Evolutionary conservation across 2,888 invertebrate species (phyloP).

Genomic region (Eutolmus rufibarbis): DNA sequence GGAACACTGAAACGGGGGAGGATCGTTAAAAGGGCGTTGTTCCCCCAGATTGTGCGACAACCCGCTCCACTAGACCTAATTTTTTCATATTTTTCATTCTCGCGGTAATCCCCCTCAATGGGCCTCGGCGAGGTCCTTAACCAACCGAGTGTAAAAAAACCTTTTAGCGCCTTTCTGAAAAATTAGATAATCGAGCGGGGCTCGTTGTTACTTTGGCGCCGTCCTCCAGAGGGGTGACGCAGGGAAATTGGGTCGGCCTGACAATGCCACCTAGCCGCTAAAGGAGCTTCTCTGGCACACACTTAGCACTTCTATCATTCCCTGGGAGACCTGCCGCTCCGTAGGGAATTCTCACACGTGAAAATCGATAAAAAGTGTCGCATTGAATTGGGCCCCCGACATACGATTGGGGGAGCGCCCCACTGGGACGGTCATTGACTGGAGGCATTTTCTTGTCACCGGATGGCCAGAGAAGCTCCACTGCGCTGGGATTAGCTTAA

Average conservation of each 20-base stretch:
- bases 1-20: not conserved
- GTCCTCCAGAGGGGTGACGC: not conserved
- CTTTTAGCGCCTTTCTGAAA: not conserved
- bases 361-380: constrained; percentile 1
- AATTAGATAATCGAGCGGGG: not conserved
- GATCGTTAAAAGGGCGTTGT: not conserved
- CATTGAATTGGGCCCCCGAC: not conserved
- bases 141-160: not conserved
- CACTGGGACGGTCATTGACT: not conserved
- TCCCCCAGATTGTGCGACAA: not conserved
- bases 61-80: not conserved
- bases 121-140: not conserved
- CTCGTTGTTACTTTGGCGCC: not conserved
- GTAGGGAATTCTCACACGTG: not conserved
- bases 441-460: not conserved
- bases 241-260: not conserved
- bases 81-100: not conserved
- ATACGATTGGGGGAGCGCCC: not conserved
- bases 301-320: not conserved
- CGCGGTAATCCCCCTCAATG: not conserved
- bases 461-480: not conserved
- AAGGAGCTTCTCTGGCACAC: not conserved
- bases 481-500: not conserved
- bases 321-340: not conserved
- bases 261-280: not conserved